Base-by-base conservation (phyloP, 2,113 vertebrate genomes). In the Zosterops lateralis region DNA sequence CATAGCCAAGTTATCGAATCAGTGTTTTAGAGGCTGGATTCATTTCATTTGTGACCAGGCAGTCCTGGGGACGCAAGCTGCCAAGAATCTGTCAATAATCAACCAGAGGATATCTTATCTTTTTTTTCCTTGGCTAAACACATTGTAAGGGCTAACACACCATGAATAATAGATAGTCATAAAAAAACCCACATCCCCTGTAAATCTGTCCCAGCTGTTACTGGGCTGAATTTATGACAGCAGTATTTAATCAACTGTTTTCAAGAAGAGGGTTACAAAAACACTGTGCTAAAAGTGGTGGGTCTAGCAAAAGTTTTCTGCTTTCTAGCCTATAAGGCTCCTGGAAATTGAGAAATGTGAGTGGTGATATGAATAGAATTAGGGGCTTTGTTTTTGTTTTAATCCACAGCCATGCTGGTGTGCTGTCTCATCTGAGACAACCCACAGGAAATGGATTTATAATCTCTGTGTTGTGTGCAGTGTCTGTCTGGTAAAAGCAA, bases 81-180 rank as follows among this genome's bases (percentile, higher is more conserved):
- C 94, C 95, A 96, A 95, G 54, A 89, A 82, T 42, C 93, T 96
- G 95, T 97, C 96, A 97, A 96, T 97, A 95, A 96, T 97, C 94
- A 96, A 96, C 96, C 72, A 83, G 87, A 72, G 72, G 80, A 73
- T 97, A 97, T 95, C 89, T 96, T 96, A 89, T 95, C 89, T 94
- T 66, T 78, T 84, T 87, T 77, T 91, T 80, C 64, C 83, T 95
- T 88, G 83, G 91, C 92, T 95, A 97, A 97, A 96, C 92, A 94
- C 92, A 91, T 87, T 87, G 91, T 94, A 92, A 95, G 91, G 89
- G 54, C 89, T 95, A 95, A 93, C 88, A 86, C 86, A 93, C 85
- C 84, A 79, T 96, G 97, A 94, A 96, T 96, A 96, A 96, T 89
- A 95, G 93, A 93, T 72, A 93, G 88, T 84, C 60, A 82, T 89